phyloP scores from a whole-genome alignment of 2,888 invertebrate genomes.

The Kuschelorhynchus macadamiae region DNA sequence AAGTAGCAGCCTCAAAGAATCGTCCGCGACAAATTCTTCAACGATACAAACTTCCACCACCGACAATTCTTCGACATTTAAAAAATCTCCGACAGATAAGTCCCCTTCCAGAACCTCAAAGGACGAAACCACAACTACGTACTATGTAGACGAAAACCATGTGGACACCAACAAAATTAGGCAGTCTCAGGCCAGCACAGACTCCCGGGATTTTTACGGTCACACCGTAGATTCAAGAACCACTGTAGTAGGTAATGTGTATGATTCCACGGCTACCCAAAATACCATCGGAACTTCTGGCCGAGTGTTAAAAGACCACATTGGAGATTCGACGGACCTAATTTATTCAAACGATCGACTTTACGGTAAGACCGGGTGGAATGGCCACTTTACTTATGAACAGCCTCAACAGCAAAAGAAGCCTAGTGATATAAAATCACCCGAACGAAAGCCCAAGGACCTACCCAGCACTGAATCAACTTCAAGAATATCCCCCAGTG shows the following conservation, averaged over 20 bases:
- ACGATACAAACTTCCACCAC: too few relatives aligned
- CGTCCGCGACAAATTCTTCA: neutral
- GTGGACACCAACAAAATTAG: slow-evolving; percentile 56
- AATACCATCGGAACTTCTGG: slow-evolving; percentile 67
- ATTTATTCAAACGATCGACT: slow-evolving; percentile 66
- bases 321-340: slow-evolving; percentile 67
- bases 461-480: slow-evolving; percentile 29
- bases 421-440: slow-evolving; percentile 23
- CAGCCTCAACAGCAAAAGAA: slow-evolving; percentile 61
- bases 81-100: slow-evolving; percentile 22
- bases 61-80: slow-evolving; percentile 13
- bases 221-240: slow-evolving; percentile 61
- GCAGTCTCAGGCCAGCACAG: slow-evolving; percentile 57
- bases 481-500: slow-evolving; percentile 40
- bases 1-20: slow-evolving; percentile 27
- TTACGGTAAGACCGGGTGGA: slow-evolving; percentile 68
- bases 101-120: slow-evolving; percentile 12
- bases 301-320: slow-evolving; percentile 69
- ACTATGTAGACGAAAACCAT: slow-evolving; percentile 60
- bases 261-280: slow-evolving; percentile 65
- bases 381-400: slow-evolving; percentile 66
- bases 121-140: slow-evolving; percentile 38
- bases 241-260: slow-evolving; percentile 63
- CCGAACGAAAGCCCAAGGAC: slow-evolving; percentile 17
- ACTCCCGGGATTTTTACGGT: slow-evolving; percentile 64